Evolutionary conservation across 2,797 vertebrate genomes (phyloP).

Genomic region (Coluber constrictor): DNA sequence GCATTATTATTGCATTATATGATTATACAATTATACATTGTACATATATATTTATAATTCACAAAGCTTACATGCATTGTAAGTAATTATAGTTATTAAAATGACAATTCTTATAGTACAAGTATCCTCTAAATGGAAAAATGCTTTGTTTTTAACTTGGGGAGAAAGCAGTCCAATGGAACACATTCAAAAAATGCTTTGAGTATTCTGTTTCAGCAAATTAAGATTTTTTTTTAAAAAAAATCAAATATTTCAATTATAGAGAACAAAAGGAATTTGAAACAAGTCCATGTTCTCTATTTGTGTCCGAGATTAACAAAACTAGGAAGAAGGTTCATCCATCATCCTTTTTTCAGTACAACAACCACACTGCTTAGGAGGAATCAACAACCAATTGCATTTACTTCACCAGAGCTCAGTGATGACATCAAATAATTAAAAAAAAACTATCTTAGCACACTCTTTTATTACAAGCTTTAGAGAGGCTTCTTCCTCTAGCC

Average conservation of each 20-base stretch:
- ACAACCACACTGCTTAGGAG: not conserved
- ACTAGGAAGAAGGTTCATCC: not conserved
- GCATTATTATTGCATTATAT: not conserved
- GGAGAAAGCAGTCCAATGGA: not conserved
- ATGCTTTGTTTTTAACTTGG: not conserved
- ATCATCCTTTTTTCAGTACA: not conserved
- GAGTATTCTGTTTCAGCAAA: not conserved
- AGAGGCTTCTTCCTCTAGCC: not conserved
- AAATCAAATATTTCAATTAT: not conserved
- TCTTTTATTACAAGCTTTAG: not conserved
- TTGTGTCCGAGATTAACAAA: not conserved
- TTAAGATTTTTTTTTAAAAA: not conserved
- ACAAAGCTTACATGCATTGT: not conserved
- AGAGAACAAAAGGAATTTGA: not conserved
- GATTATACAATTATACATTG: not conserved
- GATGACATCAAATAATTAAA: not conserved
- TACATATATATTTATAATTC: not conserved
- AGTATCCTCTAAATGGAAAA: not conserved
- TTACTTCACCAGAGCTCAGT: not conserved
- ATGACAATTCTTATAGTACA: not conserved
- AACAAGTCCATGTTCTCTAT: not conserved
- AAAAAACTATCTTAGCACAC: not conserved
- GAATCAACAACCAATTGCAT: not conserved
- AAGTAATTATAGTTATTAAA: not conserved
- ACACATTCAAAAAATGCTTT: not conserved